Conservation (phyloP, 2,888 invertebrate genomes). For the Callosobruchus maculatus region DNA sequence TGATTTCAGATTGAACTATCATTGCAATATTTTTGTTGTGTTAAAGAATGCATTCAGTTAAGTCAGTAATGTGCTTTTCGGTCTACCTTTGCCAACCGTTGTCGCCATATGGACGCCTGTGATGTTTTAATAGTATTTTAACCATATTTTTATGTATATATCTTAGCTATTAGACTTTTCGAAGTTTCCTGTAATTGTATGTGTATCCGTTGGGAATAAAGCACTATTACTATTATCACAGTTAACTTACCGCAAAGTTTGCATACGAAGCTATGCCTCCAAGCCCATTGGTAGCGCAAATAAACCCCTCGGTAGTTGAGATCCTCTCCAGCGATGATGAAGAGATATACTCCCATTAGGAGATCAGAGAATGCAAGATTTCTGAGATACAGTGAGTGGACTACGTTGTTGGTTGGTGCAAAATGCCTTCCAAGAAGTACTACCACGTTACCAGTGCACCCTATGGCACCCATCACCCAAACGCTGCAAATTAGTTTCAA, state of each 20-base stretch:
- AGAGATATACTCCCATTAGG: conserved; percentile 61
- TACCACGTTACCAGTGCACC: conserved; percentile 56
- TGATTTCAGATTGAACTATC: too few species aligned
- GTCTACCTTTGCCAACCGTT: too few species aligned
- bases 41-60: too few species aligned
- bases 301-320: conserved; percentile 54
- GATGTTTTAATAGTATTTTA: too few species aligned
- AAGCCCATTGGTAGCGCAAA: conserved; percentile 54
- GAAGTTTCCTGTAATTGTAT: too few species aligned
- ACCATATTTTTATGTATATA: too few species aligned
- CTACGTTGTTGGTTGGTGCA: conserved; percentile 55
- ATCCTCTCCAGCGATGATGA: conserved; percentile 58
- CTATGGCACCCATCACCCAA: conserved; percentile 59
- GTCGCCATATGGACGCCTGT: too few species aligned
- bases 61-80: too few species aligned
- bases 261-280: conserved; percentile 58
- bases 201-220: too few species aligned
- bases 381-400: conserved; percentile 60
- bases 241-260: conserved; percentile 52
- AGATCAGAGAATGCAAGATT: conserved; percentile 61
- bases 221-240: too few species aligned
- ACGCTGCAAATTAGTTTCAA: conserved; percentile 46
- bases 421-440: conserved; percentile 56
- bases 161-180: too few species aligned
- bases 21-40: too few species aligned